Evolutionary conservation across 2,113 vertebrate genomes (phyloP), one percentile per base, ranked within the genome.

Genomic region (Orthonyx spaldingii): DNA sequence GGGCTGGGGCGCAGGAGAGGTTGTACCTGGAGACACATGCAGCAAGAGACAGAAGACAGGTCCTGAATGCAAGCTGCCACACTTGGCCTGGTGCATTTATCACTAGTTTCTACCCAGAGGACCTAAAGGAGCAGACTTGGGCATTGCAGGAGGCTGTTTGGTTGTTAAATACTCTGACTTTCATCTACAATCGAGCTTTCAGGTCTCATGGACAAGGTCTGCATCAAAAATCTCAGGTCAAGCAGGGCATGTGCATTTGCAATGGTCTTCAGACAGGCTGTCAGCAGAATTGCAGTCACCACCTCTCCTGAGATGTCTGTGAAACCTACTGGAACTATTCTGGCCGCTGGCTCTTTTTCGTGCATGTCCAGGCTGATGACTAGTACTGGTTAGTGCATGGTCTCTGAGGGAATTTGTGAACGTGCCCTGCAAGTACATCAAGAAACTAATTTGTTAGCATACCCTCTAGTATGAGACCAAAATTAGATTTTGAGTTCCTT

Each of bases 141-240:
- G 23, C 27, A 63, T 52, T 63, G 18, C 37, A 74, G 24, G 19
- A 84, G 15, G 24, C 55, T 74, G 19, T 35, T 69, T 37, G 68
- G 12, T 55, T 81, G 44, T 86, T 82, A 64, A 89, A 71, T 75
- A 11, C 52, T 75, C 80, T 52, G 64, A 33, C 47, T 93, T 93
- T 84, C 44, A 66, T 66, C 64, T 50, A 24, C 56, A 70, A 46
- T 35, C 35, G 37, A 39, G 42, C 64, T 93, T 84, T 74, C 72
- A 87, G 53, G 50, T 78, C 77, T 78, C 69, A 42, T 10, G 24
- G 60, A 71, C 55, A 44, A 84, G 33, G 46, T 44, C 60, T 78
- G 47, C 69, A 71, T 89, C 60, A 82, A 89, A 96, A 87, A 50
- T n/a, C 65, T 37, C 33, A 39, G 65, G 87, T 70, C 74, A 94